phyloP scores from a whole-genome alignment of 2,888 invertebrate genomes.

The Branchellion lobata region DNA sequence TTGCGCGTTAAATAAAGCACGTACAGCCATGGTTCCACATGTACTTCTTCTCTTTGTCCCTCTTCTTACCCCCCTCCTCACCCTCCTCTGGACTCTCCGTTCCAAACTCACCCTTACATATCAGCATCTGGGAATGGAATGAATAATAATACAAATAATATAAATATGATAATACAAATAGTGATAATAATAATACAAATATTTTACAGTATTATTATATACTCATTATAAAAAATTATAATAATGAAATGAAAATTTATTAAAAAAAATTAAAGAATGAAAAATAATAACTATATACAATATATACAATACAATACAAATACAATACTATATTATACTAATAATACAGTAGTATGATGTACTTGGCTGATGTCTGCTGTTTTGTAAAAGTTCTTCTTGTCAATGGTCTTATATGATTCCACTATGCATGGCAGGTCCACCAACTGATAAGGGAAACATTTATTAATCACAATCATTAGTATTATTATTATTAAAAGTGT shows the following conservation, averaged over 20 bases:
- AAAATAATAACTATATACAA: background rate
- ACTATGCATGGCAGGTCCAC: slow-evolving; percentile 87
- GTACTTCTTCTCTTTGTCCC: slow-evolving; percentile 75
- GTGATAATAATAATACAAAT: slow-evolving; percentile 28
- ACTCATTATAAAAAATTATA: no score
- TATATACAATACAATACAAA: no score
- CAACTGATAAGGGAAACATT: slow-evolving; percentile 65
- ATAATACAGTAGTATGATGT: background rate
- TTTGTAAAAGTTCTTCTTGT: slow-evolving; percentile 94
- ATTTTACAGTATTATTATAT: no score
- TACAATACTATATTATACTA: no score
- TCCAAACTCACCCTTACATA: slow-evolving; percentile 78
- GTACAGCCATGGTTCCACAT: slow-evolving; percentile 84
- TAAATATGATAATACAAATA: slow-evolving; percentile 29
- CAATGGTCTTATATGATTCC: slow-evolving; percentile 91
- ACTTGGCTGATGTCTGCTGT: slow-evolving; percentile 86
- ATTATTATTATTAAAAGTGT: no score
- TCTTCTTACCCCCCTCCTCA: slow-evolving; percentile 57
- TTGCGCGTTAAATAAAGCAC: slow-evolving; percentile 47
- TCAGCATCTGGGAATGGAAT: slow-evolving; percentile 67
- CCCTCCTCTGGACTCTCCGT: slow-evolving; percentile 67
- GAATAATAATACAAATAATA: no score
- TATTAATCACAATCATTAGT: slow-evolving; percentile 1
- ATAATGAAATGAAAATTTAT: no score
- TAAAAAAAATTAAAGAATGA: no score